Conservation (phyloP, 1,140 invertebrate species). For the Heliconius hermathena region DNA sequence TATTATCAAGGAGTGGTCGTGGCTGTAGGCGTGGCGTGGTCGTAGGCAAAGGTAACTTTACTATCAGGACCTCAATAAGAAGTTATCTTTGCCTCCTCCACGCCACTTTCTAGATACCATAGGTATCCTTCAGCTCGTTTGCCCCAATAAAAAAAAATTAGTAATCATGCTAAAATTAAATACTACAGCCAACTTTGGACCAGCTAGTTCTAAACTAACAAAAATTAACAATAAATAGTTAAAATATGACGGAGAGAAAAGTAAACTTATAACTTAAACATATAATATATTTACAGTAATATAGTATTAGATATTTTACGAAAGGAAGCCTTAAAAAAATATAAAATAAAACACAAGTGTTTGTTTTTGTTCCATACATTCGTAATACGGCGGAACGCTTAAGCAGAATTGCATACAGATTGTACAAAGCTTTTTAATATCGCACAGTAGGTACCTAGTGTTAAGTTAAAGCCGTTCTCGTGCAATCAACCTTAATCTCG, state of each 20-base stretch:
- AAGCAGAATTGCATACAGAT: slow-evolving; percentile 14
- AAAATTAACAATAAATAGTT: too few species aligned
- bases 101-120: too few species aligned
- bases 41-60: too few species aligned
- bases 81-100: too few species aligned
- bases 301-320: neutral
- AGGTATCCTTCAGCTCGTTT: too few species aligned
- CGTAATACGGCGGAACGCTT: neutral
- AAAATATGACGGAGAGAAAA: neutral
- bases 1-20: too few species aligned
- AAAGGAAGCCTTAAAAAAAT: neutral
- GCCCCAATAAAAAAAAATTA: too few species aligned
- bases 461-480: slow-evolving; percentile 18
- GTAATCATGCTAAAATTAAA: too few species aligned
- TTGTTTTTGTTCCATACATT: slow-evolving; percentile 10
- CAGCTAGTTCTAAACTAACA: too few species aligned
- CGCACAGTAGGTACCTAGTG: slow-evolving; percentile 10
- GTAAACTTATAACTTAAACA: neutral
- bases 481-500: slow-evolving; percentile 30
- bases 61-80: too few species aligned
- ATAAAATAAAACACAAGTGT: neutral
- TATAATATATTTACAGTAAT: neutral
- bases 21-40: too few species aligned
- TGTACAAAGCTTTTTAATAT: slow-evolving; percentile 15
- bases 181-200: too few species aligned